Percentiles rank a stretch among this genome's conserved stretches.
phyloP scores from a whole-genome alignment of 37 sponge, comb jelly and placozoan genomes.

The Petrosia ficiformis region DNA sequence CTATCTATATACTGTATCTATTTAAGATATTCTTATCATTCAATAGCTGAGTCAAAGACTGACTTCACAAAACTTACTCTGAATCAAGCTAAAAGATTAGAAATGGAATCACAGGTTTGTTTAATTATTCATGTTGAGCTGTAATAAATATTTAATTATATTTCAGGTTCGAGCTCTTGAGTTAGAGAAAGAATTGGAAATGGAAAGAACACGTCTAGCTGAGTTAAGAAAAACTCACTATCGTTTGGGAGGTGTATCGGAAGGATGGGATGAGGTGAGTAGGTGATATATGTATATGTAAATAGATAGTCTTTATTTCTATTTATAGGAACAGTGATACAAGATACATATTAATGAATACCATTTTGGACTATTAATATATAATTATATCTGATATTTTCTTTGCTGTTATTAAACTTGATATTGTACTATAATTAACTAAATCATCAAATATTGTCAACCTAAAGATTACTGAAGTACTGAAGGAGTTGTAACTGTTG shows the following conservation, averaged over 20 bases:
- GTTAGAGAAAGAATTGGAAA: constrained; percentile 84
- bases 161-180: constrained; percentile 75
- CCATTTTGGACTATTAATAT: background rate
- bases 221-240: constrained; percentile 91
- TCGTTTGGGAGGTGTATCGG: constrained; percentile 82
- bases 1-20: too few species aligned
- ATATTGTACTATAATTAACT: too few species aligned
- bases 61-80: constrained; percentile 78
- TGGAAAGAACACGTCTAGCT: constrained; percentile 82
- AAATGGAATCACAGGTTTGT: constrained; percentile 93
- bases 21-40: too few species aligned
- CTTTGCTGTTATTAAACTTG: too few species aligned
- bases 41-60: constrained; percentile 13
- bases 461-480: too few species aligned
- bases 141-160: background rate
- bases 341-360: too few species aligned
- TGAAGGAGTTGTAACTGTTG: too few species aligned
- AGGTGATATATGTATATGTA: background rate
- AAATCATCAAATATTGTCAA: too few species aligned
- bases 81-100: constrained; percentile 89
- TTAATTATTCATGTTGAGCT: background rate
- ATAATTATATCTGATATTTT: background rate
- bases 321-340: too few species aligned
- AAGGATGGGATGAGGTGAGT: constrained; percentile 86
- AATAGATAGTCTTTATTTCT: background rate